Evolutionary conservation across 1,140 invertebrate genomes (phyloP).

Genomic region (Acromyrmex heyeri): DNA sequence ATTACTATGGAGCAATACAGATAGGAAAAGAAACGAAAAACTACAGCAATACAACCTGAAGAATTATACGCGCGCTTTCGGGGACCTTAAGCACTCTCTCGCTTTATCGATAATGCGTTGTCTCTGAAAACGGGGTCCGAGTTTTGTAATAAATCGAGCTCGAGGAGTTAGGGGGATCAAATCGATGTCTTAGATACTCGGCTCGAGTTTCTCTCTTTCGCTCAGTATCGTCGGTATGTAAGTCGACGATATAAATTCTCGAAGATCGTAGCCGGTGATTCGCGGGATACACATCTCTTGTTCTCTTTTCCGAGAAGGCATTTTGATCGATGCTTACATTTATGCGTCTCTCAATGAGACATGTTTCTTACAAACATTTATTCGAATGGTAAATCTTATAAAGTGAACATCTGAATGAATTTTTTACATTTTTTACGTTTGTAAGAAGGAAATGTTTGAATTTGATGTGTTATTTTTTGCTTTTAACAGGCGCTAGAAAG

Average conservation of each 20-base stretch:
- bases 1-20: no score
- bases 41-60: conserved; percentile 10
- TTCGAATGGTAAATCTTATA: conserved; percentile 63
- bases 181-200: conserved; percentile 65
- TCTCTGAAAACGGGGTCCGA: conserved; percentile 49
- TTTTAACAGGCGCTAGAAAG: background rate
- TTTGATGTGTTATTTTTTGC: background rate
- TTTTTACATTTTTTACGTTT: background rate
- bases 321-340: background rate
- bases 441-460: background rate
- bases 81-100: conserved; percentile 48
- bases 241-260: conserved; percentile 75
- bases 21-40: conserved; percentile 29
- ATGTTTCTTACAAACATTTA: conserved; percentile 59
- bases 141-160: conserved; percentile 75
- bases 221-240: conserved; percentile 56
- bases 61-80: conserved; percentile 65
- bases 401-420: conserved; percentile 61
- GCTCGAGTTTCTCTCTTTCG: conserved; percentile 2
- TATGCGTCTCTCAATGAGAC: conserved; percentile 1
- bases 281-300: conserved; percentile 60
- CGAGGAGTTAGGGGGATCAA: conserved; percentile 72
- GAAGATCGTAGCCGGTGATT: conserved; percentile 63
- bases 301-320: conserved; percentile 37
- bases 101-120: conserved; percentile 73